Conservation (phyloP, 2,888 invertebrate species). For the Brachylomia viminalis region DNA sequence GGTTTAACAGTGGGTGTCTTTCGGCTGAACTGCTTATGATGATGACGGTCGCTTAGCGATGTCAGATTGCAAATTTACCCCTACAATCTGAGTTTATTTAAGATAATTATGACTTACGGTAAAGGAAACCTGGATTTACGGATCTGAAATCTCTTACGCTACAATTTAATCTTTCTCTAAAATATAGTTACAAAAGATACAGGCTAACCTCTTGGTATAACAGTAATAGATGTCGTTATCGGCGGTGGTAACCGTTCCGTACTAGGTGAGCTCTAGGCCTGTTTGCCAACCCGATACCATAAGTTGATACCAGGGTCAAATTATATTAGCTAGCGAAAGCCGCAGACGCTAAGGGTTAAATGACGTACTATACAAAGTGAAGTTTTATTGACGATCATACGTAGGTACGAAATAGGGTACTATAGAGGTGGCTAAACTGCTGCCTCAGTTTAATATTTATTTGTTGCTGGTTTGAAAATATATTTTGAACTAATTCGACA, state of each 20-base stretch:
- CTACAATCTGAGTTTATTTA: background rate
- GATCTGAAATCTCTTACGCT: background rate
- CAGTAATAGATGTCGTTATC: background rate
- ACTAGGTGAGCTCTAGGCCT: background rate
- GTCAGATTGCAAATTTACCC: background rate
- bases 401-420: background rate
- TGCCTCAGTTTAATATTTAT: constrained; percentile 3
- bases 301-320: no score
- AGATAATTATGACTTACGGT: background rate
- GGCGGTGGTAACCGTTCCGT: background rate
- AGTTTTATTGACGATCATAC: constrained; percentile 15
- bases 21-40: background rate
- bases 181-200: background rate
- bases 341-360: no score
- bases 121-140: background rate
- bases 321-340: no score
- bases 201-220: background rate
- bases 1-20: no score
- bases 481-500: constrained; percentile 3
- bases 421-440: constrained; percentile 1
- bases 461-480: background rate
- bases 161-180: background rate
- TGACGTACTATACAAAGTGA: background rate
- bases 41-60: background rate
- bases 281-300: background rate